These are phyloP conservation scores for Lucilia sericata DNA, from an alignment of 1,140 invertebrate species.

Conservation along the genomic window DNA sequence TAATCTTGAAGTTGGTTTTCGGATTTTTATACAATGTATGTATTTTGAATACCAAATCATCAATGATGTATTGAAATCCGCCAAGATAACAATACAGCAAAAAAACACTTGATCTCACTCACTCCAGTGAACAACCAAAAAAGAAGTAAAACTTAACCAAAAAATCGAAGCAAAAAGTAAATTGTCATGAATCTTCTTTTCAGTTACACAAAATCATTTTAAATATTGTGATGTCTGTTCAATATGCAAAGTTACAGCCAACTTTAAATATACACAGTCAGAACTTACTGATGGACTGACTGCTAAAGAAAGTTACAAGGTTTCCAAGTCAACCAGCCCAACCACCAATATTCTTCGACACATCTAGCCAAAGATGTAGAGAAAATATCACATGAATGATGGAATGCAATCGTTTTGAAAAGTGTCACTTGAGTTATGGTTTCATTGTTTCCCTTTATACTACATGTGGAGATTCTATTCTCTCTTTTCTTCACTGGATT, in stretches of 20 bases:
- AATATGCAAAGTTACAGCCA: neutral
- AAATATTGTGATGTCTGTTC: neutral
- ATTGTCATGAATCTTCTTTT: neutral
- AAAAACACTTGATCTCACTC: constrained; percentile 39
- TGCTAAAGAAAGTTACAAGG: constrained; percentile 28
- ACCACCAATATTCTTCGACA: neutral
- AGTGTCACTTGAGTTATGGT: constrained; percentile 67
- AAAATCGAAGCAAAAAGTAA: neutral
- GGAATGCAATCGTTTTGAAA: constrained; percentile 67
- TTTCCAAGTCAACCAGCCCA: neutral
- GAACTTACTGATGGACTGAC: neutral
- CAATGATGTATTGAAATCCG: constrained; percentile 36
- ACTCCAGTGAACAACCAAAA: neutral
- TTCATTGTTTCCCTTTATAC: constrained; percentile 55
- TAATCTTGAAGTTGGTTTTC: neutral
- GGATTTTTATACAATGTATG: constrained; percentile 24
- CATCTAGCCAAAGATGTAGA: neutral
- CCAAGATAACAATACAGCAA: constrained; percentile 22
- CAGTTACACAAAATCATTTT: neutral
- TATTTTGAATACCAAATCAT: constrained; percentile 44
- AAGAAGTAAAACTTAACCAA: neutral
- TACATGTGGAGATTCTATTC: neutral
- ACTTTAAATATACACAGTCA: neutral
- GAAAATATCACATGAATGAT: constrained; percentile 54
- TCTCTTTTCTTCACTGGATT: neutral